Evolutionary conservation across 2,113 vertebrate species (phyloP), one percentile per base, ranked within the genome.

Genomic region (Corythaixoides concolor): DNA sequence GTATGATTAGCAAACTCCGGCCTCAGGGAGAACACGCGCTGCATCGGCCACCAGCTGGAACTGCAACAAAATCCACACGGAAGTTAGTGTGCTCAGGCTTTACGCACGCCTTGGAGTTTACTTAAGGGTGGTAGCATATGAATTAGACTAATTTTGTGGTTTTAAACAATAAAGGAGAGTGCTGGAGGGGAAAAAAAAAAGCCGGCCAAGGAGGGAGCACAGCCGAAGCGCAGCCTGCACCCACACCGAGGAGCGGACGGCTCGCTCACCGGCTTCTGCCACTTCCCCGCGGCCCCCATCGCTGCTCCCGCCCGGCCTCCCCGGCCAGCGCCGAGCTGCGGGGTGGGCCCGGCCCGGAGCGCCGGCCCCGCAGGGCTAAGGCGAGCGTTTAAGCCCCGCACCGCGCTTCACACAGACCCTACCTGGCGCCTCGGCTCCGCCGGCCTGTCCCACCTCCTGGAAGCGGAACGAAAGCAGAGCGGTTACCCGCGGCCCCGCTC

Each of bases 381-480:
- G 27, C 22, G 12, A 6, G 30, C 28, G 12, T 4, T 12, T 4
- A 11, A 21, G 41, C 11, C 47, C 68, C 41, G 7, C 24, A 2
- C 26, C 20, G 12, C 63, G 5, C 43, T 28, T 4, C 53, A 30
- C 35, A 32, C 76, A 26, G 37, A 3, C 12, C 73, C 69, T 92
- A 98, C 98, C 97, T 97, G 95, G 20, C 59, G 24, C 66, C 70
- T 59, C 32, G 32, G 58, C 15, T 15, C 26, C 74, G 32, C 75
- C 90, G 83, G 76, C 76, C 37, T 27, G 33, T 23, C 76, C 79
- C n/a, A 33, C 52, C 28, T 86, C 95, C 98, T 98, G 82, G 70
- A 97, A 92, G 37, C 16, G 56, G 92, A 93, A 94, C 18, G 55
- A 88, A 33, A 69, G 60, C 21, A 92, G 30, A 94, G 85, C 39